phyloP scores from a whole-genome alignment of 2,888 invertebrate species.

The Pristionchus maxplancki region DNA sequence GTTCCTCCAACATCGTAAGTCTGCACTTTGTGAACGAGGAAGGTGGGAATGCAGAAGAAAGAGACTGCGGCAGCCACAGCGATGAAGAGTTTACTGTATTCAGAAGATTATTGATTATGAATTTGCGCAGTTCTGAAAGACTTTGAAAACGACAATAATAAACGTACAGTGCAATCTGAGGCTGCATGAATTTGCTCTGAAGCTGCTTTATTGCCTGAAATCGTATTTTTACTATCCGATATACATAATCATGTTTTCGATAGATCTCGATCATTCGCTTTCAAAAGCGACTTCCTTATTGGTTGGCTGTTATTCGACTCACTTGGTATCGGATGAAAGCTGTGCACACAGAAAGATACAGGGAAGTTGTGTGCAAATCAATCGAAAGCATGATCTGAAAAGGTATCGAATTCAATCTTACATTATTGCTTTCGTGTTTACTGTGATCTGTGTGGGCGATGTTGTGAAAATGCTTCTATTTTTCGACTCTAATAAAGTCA shows the following conservation, averaged over 20 bases:
- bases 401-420: background rate
- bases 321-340: conserved; percentile 71
- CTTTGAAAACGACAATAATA: background rate
- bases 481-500: background rate
- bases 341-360: conserved; percentile 74
- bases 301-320: background rate
- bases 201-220: conserved; percentile 49
- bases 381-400: conserved; percentile 62
- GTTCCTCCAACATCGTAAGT: conserved; percentile 6
- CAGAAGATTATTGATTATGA: conserved; percentile 49
- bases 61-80: conserved; percentile 67
- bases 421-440: background rate
- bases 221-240: background rate
- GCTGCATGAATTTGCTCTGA: conserved; percentile 50
- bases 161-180: conserved; percentile 51
- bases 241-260: conserved; percentile 6
- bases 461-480: background rate
- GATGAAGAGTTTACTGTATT: conserved; percentile 72
- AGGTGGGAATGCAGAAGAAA: conserved; percentile 73
- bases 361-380: conserved; percentile 73
- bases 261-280: background rate
- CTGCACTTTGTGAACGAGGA: conserved; percentile 70
- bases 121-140: background rate
- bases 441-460: background rate
- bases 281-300: background rate